phyloP scores from a whole-genome alignment of 2,113 vertebrate genomes.

The Turnix velox region DNA sequence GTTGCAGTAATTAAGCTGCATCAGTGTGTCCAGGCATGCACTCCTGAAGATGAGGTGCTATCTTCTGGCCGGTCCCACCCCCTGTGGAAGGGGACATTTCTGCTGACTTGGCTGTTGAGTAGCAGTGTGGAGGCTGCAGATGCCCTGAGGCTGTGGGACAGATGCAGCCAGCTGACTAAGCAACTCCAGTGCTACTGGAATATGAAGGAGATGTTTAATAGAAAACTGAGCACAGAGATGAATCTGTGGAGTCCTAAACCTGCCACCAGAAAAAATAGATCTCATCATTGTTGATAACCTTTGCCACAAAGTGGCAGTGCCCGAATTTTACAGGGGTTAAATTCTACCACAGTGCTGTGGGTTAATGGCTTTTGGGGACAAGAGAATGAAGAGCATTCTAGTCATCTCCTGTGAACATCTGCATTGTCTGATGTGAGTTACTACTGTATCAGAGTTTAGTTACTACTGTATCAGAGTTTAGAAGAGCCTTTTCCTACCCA shows the following conservation, averaged over 20 bases:
- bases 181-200: background rate
- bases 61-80: background rate
- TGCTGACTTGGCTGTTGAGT: background rate
- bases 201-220: background rate
- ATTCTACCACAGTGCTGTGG: background rate
- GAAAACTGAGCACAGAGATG: background rate
- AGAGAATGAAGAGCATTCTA: background rate
- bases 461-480: background rate
- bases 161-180: background rate
- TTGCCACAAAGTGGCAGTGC: background rate
- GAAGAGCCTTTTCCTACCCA: background rate
- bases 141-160: background rate
- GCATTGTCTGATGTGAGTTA: background rate
- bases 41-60: background rate
- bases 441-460: background rate
- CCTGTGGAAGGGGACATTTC: background rate
- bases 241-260: background rate
- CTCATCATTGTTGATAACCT: background rate
- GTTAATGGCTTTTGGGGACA: background rate
- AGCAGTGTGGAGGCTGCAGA: background rate
- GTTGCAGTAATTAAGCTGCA: background rate
- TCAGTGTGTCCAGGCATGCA: background rate
- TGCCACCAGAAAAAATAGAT: fast-evolving
- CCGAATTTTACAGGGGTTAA: background rate
- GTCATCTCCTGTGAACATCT: background rate